These are phyloP conservation scores for Nezara viridula DNA, from an alignment of 2,888 invertebrate species.

Conservation along the genomic window DNA sequence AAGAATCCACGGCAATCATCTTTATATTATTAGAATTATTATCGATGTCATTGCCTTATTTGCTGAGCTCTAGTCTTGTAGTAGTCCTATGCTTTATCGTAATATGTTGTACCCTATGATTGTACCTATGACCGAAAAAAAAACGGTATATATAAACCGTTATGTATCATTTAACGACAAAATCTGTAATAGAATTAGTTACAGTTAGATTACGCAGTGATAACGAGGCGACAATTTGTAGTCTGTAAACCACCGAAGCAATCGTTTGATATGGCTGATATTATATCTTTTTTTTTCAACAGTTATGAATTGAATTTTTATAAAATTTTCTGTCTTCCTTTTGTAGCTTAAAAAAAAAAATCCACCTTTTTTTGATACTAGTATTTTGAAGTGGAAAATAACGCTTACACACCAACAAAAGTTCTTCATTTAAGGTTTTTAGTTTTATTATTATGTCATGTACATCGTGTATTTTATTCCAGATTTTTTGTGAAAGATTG, in stretches of 20 bases:
- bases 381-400: no score
- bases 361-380: no score
- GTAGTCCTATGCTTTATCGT: no score
- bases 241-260: constrained; percentile 1
- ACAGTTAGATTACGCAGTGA: background rate
- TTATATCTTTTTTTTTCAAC: background rate
- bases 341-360: background rate
- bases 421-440: no score
- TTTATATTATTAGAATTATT: no score
- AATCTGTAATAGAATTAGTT: background rate
- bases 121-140: background rate
- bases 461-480: no score
- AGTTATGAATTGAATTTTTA: background rate
- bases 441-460: no score
- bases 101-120: background rate
- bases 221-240: background rate
- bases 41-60: no score
- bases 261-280: background rate
- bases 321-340: background rate
- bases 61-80: no score
- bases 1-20: no score
- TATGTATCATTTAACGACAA: background rate
- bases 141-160: background rate
- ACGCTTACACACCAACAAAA: no score
- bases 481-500: no score